Base-by-base conservation (phyloP, 2,113 vertebrate genomes). In the Takifugu flavidus region DNA sequence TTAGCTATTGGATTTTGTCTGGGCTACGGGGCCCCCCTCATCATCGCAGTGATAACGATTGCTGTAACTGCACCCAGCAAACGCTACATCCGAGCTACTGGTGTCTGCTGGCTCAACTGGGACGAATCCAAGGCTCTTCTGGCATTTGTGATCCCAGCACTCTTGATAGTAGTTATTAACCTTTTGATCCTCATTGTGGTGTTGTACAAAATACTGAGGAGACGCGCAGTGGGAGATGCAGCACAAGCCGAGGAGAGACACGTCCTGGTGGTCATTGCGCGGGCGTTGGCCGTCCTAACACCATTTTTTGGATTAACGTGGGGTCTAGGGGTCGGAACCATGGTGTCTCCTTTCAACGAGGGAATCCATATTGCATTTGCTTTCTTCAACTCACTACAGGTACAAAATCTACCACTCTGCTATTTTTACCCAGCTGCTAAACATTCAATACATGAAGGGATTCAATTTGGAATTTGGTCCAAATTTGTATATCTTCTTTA, bases 221-320 rank as follows among this genome's bases (percentile, higher is more conserved):
- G 91, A 49, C 70, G 68, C 1, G 45, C 39, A 2, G 39, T 67
- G 11, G 75, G 77, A 26, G 82, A 77, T 5, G 63, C 58, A 11
- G 47, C 62, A 6, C 70, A 60, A 15, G 54, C 43, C 4, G 77
- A 81, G 0, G 81, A 89, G 13, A 91, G 39, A n/a, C 79, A 91
- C 26, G 88, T 78, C 46, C 77, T 93, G 15, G 64, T 88, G 65
- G 89, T 90, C 6, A 90, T 94, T 42, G 78, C 76, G 54, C 89
- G 92, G 71, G 92, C 91, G 0, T 63, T 95, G 13, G 87, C 90
- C 4, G 88, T 94, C 14, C 89, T 94, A 61, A 94, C 93, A 0
- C 94, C 94, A 12, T 46, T 95, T 42, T 85, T 95, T 53, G 94
- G 94, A 62, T 77, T 94, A 53, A 95, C 94, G 1, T 95, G 94